Evolutionary conservation across 2,888 invertebrate genomes (phyloP).

Genomic region (Hypolimnas misippus): DNA sequence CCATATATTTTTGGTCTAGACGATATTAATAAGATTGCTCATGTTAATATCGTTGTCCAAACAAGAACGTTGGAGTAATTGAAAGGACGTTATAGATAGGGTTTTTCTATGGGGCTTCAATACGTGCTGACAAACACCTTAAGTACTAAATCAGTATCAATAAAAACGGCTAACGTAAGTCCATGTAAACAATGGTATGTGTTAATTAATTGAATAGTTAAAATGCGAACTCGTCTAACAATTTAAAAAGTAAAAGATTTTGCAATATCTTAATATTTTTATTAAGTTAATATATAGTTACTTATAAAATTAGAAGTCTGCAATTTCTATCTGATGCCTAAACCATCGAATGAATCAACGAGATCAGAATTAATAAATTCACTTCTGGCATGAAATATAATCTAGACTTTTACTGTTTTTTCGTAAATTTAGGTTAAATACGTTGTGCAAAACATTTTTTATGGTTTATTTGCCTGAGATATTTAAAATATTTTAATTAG

Average conservation of each 20-base stretch:
- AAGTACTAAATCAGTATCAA: not conserved
- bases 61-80: slow-evolving; percentile 8
- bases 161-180: no score
- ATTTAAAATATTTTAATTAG: not conserved
- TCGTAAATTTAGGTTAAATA: not conserved
- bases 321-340: no score
- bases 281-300: no score
- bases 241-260: no score
- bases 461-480: not conserved
- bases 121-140: slow-evolving; percentile 1
- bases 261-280: no score
- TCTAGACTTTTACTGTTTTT: no score
- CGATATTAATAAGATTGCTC: slow-evolving; percentile 3
- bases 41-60: slow-evolving; percentile 9
- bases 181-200: not conserved
- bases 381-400: no score
- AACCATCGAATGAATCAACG: no score
- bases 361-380: no score
- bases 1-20: slow-evolving; percentile 3
- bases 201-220: no score
- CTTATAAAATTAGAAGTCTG: no score
- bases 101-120: not conserved
- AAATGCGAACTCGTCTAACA: no score
- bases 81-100: slow-evolving; percentile 6
- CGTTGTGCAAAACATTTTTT: not conserved